Evolutionary conservation across 2,113 vertebrate genomes (phyloP), one percentile per base, ranked within the genome.

Genomic region (Callipepla californica): DNA sequence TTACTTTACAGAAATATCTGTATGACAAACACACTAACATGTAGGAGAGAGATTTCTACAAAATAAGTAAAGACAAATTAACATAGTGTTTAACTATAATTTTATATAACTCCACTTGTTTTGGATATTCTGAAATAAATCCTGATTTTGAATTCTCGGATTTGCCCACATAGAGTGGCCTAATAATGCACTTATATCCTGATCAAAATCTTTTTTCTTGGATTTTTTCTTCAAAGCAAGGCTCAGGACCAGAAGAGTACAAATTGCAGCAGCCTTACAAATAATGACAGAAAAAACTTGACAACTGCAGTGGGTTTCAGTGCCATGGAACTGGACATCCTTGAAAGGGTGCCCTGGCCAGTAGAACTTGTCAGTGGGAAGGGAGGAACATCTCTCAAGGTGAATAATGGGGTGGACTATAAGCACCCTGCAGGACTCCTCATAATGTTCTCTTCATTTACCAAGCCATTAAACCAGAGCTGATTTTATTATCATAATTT

Each of bases 381-480:
- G 47, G 44, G 40, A 58, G 23, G 69, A 63, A 58, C 30, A 55
- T 34, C 21, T 50, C 53, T 57, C n/a, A 21, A 67, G 66, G 87
- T 25, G 63, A 62, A 65, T 87, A 48, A 78, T 85, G 74, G 78
- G 72, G 48, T 94, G 85, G 91, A 78, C 89, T 83, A 72, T 66
- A 70, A 76, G 91, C 68, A 93, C 92, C 68, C 89, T 61, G 83
- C 92, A 95, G 88, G 94, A 89, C 81, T 94, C 65, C 4, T 5
- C 80, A 67, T 82, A 97, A 94, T 83, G 85, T 76, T 93, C 90
- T 93, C 79, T 96, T 98, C 92, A 97, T 96, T 97, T 96, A 94
- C 91, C 93, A 96, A 96, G 78, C 87, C 89, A 94, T 94, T 97
- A 96, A 96, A 95, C 85, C 62, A 57, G 34, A 96, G 87, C 87